These are phyloP conservation scores for Lycia hirtaria DNA, from an alignment of 2,888 invertebrate species.

Conservation along the genomic window DNA sequence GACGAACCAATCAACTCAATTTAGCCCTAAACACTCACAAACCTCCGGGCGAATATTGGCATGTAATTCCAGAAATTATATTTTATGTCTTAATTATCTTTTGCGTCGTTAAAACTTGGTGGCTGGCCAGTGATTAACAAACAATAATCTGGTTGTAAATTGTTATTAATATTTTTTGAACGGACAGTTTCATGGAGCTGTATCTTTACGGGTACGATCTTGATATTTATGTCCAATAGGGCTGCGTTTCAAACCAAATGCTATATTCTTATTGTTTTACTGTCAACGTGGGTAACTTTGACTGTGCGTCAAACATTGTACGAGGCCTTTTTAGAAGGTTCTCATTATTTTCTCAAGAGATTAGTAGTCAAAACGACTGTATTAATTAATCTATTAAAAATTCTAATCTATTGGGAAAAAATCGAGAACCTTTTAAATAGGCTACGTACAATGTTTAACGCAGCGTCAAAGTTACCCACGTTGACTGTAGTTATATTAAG, in stretches of 20 bases:
- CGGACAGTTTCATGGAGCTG: slow-evolving; percentile 31
- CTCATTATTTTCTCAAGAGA: no score
- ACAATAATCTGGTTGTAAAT: slow-evolving; percentile 65
- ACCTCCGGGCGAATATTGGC: slow-evolving; percentile 37
- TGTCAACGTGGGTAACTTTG: background rate
- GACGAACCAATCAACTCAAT: slow-evolving; percentile 19
- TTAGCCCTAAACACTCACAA: slow-evolving; percentile 16
- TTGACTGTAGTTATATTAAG: no score
- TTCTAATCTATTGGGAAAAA: no score
- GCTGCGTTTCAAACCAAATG: slow-evolving; percentile 9
- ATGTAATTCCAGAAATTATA: slow-evolving; percentile 52
- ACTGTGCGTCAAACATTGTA: no score
- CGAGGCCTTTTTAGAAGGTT: no score
- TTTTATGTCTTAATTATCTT: slow-evolving; percentile 69
- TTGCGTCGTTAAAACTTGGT: slow-evolving; percentile 47
- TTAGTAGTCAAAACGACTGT: no score
- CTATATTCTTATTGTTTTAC: background rate
- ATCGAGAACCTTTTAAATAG: no score
- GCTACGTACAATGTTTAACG: no score
- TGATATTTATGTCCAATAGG: slow-evolving; percentile 17
- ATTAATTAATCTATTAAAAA: no score
- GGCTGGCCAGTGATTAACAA: slow-evolving; percentile 58
- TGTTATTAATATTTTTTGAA: slow-evolving; percentile 58
- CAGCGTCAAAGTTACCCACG: no score
- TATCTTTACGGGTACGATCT: slow-evolving; percentile 21